Percentiles rank a stretch among this genome's conserved stretches.
Conservation (phyloP, 2,113 vertebrate genomes). For the Phainopepla nitens region DNA sequence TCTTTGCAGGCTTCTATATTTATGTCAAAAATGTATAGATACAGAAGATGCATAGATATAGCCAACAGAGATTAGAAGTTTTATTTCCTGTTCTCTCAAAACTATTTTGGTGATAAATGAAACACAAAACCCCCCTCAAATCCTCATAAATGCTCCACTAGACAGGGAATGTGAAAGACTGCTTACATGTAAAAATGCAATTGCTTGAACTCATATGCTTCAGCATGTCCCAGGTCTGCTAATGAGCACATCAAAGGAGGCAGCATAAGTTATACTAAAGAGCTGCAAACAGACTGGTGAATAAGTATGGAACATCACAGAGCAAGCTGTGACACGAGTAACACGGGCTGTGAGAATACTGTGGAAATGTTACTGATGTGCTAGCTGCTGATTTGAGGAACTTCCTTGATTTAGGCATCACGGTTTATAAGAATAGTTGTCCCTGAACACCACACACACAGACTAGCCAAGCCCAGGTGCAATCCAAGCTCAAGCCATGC, state of each 20-base stretch:
- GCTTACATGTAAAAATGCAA: not conserved
- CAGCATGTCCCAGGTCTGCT: not conserved
- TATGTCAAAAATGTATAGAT: not conserved
- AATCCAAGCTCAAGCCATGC: not conserved
- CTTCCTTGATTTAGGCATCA: not conserved
- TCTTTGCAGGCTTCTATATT: not conserved
- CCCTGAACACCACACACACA: not conserved
- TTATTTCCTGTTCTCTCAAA: not conserved
- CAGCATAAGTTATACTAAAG: not conserved
- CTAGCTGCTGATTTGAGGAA: not conserved
- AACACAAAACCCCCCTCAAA: not conserved
- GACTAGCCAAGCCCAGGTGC: not conserved
- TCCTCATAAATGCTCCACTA: not conserved
- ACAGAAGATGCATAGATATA: not conserved
- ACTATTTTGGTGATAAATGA: not conserved
- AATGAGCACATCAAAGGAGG: not conserved
- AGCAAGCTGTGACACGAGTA: not conserved
- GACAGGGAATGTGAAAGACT: not conserved
- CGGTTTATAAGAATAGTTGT: fast-evolving
- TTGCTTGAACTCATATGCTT: not conserved
- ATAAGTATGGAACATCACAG: not conserved
- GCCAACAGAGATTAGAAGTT: not conserved
- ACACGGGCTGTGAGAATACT: fast-evolving
- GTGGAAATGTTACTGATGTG: not conserved
- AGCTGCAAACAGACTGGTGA: not conserved